Evolutionary conservation across 2,113 vertebrate genomes (phyloP).

Genomic region (Pleuronectes platessa): DNA sequence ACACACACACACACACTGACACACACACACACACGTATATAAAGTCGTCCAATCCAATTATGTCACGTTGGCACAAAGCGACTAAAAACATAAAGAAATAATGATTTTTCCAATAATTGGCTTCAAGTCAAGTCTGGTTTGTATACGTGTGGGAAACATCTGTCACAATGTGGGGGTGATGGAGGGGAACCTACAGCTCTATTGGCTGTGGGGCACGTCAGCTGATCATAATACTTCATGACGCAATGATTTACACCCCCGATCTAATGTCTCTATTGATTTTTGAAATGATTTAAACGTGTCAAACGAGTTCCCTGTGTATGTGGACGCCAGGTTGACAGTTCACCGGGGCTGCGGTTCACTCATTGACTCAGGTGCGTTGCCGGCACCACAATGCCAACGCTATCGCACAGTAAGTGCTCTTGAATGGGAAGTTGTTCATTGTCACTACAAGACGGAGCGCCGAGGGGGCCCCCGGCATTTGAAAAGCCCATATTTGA

Average conservation of each 20-base stretch:
- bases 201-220: background rate
- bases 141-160: background rate
- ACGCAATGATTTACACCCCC: conserved; percentile 9
- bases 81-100: too few species aligned
- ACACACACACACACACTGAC: too few species aligned
- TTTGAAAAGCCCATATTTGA: conserved; percentile 81
- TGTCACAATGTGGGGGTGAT: background rate
- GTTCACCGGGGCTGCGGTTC: conserved; percentile 28
- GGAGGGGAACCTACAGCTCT: background rate
- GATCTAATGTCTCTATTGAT: conserved; percentile 10
- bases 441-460: conserved; percentile 81
- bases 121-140: too few species aligned
- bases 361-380: conserved; percentile 78
- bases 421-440: conserved; percentile 80
- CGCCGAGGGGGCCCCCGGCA: conserved; percentile 72
- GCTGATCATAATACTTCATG: background rate
- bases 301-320: conserved; percentile 29
- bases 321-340: conserved; percentile 14
- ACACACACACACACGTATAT: too few species aligned
- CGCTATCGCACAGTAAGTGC: conserved; percentile 76
- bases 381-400: conserved; percentile 62
- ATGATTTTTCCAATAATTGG: too few species aligned
- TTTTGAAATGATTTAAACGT: conserved; percentile 27
- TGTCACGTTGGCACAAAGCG: too few species aligned
- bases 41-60: too few species aligned